These are phyloP conservation scores for Acanthornis magna DNA, from an alignment of 2,797 vertebrate genomes.

Conservation along the genomic window DNA sequence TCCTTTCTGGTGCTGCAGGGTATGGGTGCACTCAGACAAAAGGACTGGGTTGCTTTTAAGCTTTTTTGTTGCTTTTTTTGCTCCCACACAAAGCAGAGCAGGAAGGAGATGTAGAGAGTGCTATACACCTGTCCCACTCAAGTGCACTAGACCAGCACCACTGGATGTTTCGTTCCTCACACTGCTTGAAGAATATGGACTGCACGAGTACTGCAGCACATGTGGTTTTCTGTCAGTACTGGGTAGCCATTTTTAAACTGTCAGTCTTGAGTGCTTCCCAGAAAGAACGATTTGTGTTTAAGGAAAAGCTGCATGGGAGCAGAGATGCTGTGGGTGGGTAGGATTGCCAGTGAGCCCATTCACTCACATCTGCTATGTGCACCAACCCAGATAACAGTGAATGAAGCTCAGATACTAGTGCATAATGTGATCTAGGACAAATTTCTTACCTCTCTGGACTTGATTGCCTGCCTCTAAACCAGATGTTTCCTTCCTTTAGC, in stretches of 20 bases:
- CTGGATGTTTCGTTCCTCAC: background rate
- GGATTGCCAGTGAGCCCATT: background rate
- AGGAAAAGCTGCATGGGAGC: background rate
- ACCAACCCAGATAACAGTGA: background rate
- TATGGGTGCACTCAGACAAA: background rate
- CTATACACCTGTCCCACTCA: background rate
- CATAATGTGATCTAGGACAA: background rate
- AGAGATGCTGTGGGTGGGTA: background rate
- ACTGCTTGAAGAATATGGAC: background rate
- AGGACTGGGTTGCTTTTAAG: background rate
- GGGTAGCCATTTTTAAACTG: background rate
- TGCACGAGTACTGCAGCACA: background rate
- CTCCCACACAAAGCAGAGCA: background rate
- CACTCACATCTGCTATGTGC: background rate
- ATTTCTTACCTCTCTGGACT: background rate
- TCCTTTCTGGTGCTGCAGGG: slow-evolving; percentile 44
- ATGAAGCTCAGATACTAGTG: background rate
- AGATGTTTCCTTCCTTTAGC: background rate
- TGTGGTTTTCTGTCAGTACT: background rate
- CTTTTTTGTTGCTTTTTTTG: background rate
- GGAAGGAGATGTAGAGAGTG: background rate
- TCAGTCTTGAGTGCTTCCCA: background rate
- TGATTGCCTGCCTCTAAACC: background rate
- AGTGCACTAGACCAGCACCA: background rate
- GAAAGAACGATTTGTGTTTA: background rate